Percentiles rank a stretch among this genome's conserved stretches.
phyloP scores from a whole-genome alignment of 2,888 invertebrate species.

The Drosophila setosimentum region DNA sequence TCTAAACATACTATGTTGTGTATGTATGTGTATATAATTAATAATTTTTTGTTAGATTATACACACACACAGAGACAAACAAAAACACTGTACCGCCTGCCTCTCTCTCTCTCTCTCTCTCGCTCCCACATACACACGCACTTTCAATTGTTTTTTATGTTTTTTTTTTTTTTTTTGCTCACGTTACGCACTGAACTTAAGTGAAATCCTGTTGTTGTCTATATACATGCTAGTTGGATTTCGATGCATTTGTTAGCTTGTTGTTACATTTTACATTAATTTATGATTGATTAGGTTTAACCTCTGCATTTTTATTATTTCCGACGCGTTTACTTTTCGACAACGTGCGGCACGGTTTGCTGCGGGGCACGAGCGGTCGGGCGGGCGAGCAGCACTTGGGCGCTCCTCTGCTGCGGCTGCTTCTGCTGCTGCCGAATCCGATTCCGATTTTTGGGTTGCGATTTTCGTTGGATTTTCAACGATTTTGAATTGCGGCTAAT shows the following conservation, averaged over 20 bases:
- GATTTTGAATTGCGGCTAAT: slow-evolving; percentile 47
- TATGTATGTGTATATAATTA: slow-evolving; percentile 13
- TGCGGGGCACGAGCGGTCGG: slow-evolving; percentile 50
- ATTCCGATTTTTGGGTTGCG: slow-evolving; percentile 18
- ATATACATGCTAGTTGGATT: slow-evolving; percentile 10
- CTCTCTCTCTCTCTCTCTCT: slow-evolving; percentile 8
- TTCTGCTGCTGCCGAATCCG: slow-evolving; percentile 26
- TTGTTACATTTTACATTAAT: slow-evolving; percentile 31
- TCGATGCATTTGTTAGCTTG: slow-evolving; percentile 33
- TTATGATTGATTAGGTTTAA: slow-evolving; percentile 48
- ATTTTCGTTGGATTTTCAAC: slow-evolving; percentile 61
- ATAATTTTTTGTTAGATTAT: slow-evolving; percentile 37
- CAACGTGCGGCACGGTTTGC: slow-evolving; percentile 45
- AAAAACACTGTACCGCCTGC: slow-evolving; percentile 35
- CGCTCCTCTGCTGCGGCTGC: slow-evolving; percentile 55
- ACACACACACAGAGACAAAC: slow-evolving; percentile 40
- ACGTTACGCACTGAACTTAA: slow-evolving; percentile 33
- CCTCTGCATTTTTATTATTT: slow-evolving; percentile 56
- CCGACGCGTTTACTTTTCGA: slow-evolving; percentile 55
- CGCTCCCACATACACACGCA: slow-evolving; percentile 17
- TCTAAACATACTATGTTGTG: slow-evolving; percentile 24
- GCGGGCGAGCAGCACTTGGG: slow-evolving; percentile 55
- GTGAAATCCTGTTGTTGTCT: slow-evolving; percentile 30
- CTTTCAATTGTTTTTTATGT: slow-evolving; percentile 31
- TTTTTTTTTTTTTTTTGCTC: slow-evolving; percentile 11